These are phyloP conservation scores for Ptychadena robeensis DNA, from an alignment of 2,797 vertebrate species.

Conservation along the genomic window DNA sequence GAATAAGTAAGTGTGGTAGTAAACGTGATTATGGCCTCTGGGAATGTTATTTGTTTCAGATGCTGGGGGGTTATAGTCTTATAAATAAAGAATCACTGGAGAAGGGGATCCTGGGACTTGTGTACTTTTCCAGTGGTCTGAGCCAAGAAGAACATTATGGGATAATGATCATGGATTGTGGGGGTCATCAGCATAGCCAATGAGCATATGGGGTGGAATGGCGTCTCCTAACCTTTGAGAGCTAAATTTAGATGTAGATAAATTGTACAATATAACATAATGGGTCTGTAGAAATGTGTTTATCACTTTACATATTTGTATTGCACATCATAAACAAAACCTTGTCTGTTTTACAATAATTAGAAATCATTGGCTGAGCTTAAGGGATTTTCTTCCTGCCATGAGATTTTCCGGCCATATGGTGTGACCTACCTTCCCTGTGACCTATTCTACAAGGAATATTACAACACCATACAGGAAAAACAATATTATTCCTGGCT, in stretches of 20 bases:
- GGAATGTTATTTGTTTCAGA: slow-evolving; percentile 47
- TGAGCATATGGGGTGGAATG: too few species aligned
- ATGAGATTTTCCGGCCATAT: background rate
- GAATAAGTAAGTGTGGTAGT: slow-evolving; percentile 25
- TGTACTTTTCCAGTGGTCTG: background rate
- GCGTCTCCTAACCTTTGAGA: too few species aligned
- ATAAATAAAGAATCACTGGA: slow-evolving; percentile 8
- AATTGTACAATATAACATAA: too few species aligned
- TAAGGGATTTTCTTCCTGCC: slow-evolving; percentile 4
- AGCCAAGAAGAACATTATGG: background rate
- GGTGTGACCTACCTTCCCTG: slow-evolving; percentile 23
- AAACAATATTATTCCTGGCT: background rate
- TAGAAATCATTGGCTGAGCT: background rate
- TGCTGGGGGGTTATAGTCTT: background rate
- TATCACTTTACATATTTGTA: too few species aligned
- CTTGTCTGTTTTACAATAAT: too few species aligned
- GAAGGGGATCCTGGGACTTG: background rate
- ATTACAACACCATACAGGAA: background rate
- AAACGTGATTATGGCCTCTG: slow-evolving; percentile 30
- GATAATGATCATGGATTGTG: background rate
- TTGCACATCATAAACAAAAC: too few species aligned
- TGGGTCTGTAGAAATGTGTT: too few species aligned
- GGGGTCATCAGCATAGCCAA: too few species aligned
- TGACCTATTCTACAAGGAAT: background rate
- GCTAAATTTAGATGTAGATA: too few species aligned